Evolutionary conservation across 2,113 vertebrate genomes (phyloP).

Genomic region (Thermophis baileyi): DNA sequence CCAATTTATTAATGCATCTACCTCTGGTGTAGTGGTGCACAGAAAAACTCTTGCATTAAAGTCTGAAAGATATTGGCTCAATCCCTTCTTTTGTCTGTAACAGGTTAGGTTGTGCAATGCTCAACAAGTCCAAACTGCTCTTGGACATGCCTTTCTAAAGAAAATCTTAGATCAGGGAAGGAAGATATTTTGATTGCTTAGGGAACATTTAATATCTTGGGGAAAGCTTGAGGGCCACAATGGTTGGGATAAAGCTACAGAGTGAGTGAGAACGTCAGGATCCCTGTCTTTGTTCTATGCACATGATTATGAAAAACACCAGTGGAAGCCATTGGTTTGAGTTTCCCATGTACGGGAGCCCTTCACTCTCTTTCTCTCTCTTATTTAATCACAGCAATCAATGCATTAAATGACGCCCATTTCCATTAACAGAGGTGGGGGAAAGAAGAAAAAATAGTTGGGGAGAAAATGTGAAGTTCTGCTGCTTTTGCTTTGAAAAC

Average conservation of each 20-base stretch:
- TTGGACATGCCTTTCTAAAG: background rate
- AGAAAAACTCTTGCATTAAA: background rate
- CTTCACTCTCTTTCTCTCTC: background rate
- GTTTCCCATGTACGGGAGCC: slow-evolving; percentile 16
- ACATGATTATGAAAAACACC: background rate
- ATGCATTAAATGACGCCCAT: slow-evolving; percentile 46
- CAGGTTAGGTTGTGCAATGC: background rate
- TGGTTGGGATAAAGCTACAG: background rate
- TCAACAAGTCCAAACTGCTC: background rate
- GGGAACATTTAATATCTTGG: background rate
- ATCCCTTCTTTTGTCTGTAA: background rate
- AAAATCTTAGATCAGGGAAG: background rate
- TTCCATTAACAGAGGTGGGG: slow-evolving; percentile 58
- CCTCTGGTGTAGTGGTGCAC: too few relatives aligned
- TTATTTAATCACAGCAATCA: slow-evolving; percentile 48
- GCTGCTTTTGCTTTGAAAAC: slow-evolving; percentile 58
- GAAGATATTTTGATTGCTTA: background rate
- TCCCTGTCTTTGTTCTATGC: background rate
- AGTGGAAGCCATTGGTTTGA: background rate
- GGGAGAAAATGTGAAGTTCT: background rate
- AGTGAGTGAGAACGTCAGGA: background rate
- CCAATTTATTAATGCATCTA: background rate
- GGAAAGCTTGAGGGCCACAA: background rate
- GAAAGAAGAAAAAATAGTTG: slow-evolving; percentile 29
- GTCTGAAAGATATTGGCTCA: background rate